A percentile compares a stretch with the other conserved stretches of the same genome.
These are phyloP conservation scores for Anomalospiza imberbis DNA, from an alignment of 2,797 vertebrate genomes.

Conservation along the genomic window DNA sequence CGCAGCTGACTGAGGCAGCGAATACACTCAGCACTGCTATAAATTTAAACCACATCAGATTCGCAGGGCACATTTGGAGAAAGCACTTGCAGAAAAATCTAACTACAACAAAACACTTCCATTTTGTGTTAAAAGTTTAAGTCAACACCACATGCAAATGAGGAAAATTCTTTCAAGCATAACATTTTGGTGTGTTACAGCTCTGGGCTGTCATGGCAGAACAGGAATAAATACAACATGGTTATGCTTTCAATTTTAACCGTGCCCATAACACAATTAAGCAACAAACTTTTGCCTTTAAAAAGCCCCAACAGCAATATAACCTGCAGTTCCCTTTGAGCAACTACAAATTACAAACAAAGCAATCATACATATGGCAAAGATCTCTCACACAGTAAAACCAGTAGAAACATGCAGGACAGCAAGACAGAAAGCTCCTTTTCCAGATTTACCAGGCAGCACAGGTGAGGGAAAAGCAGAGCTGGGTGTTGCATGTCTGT, in stretches of 20 bases:
- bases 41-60: slow-evolving; percentile 70
- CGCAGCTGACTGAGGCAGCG: slow-evolving; percentile 75
- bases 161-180: not conserved
- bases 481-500: not conserved
- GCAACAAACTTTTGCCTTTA: not conserved
- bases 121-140: not conserved
- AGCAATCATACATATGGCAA: not conserved
- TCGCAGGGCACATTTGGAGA: not conserved
- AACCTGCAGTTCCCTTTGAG: not conserved
- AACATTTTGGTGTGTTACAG: not conserved
- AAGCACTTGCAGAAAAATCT: not conserved
- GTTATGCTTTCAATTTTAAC: not conserved
- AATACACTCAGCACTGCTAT: slow-evolving; percentile 55
- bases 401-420: not conserved
- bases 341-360: not conserved
- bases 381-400: not conserved
- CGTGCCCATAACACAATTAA: not conserved
- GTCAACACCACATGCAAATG: not conserved
- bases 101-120: not conserved
- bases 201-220: not conserved
- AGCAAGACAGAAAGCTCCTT: slow-evolving; percentile 1
- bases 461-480: not conserved
- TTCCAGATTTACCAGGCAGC: not conserved
- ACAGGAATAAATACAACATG: not conserved
- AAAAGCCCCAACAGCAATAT: not conserved